A percentile compares a stretch with the other conserved stretches of the same genome.
Evolutionary conservation across 2,888 invertebrate genomes (phyloP).

Genomic region (Isoperla grammatica): DNA sequence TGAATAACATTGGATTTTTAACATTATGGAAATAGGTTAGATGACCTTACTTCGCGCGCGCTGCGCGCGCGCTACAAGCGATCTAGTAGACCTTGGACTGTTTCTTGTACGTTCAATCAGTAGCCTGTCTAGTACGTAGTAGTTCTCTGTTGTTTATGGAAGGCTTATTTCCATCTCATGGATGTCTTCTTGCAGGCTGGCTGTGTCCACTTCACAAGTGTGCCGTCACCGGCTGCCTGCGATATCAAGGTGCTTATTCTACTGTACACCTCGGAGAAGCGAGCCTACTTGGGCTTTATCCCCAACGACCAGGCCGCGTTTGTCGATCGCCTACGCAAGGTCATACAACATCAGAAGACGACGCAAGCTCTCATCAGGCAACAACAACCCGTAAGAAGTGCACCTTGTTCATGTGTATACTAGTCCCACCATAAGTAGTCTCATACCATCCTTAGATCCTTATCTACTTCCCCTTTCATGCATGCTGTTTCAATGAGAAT

Average conservation of each 20-base stretch:
- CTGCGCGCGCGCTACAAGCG: too few species aligned
- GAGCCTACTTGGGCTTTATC: conserved; percentile 80
- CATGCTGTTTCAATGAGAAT: too few species aligned
- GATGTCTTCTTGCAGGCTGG: conserved; percentile 69
- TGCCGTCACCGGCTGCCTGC: conserved; percentile 56
- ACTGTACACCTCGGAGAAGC: conserved; percentile 76
- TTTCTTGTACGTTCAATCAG: too few species aligned
- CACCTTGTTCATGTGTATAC: too few species aligned
- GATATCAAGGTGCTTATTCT: conserved; percentile 85
- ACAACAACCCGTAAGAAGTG: conserved; percentile 44
- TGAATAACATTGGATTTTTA: too few species aligned
- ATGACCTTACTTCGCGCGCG: too few species aligned
- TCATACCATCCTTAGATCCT: too few species aligned
- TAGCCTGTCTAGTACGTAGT: not conserved
- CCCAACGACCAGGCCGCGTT: conserved; percentile 85
- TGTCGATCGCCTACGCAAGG: conserved; percentile 69
- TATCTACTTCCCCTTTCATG: too few species aligned
- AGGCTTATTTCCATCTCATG: conserved; percentile 18
- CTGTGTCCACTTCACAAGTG: conserved; percentile 83
- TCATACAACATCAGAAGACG: conserved; percentile 67
- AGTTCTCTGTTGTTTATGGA: too few species aligned
- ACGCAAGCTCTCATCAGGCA: conserved; percentile 50
- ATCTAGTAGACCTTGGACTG: too few species aligned
- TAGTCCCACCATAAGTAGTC: too few species aligned
- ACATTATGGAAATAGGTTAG: too few species aligned